These are phyloP conservation scores for Drosophila mayaguana DNA, from an alignment of 2,888 invertebrate genomes.

Conservation along the genomic window DNA sequence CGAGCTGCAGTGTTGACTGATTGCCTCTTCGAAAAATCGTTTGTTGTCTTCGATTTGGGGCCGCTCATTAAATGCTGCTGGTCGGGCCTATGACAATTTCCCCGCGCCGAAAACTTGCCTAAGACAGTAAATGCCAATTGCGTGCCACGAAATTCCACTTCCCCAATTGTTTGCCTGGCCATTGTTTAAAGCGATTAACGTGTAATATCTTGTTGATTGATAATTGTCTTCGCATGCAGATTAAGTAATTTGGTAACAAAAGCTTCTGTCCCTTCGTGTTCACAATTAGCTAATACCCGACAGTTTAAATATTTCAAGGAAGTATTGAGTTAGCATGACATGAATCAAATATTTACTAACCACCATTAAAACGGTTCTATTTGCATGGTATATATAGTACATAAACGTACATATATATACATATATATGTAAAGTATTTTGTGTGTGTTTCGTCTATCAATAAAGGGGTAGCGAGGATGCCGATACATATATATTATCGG, in stretches of 20 bases:
- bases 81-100: background rate
- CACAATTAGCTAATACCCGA: constrained; percentile 27
- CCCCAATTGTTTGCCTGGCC: constrained; percentile 30
- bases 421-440: too few relatives aligned
- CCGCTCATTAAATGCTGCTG: constrained; percentile 47
- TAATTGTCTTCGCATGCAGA: constrained; percentile 61
- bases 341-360: too few relatives aligned
- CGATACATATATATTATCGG: too few relatives aligned
- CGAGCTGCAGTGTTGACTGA: constrained; percentile 50
- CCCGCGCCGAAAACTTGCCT: constrained; percentile 10
- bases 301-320: background rate
- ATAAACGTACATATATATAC: too few relatives aligned
- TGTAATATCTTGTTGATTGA: constrained; percentile 54
- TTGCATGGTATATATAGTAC: too few relatives aligned
- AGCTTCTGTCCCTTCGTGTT: constrained; percentile 27
- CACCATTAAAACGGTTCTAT: too few relatives aligned
- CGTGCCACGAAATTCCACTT: constrained; percentile 39
- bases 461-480: too few relatives aligned
- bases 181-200: constrained; percentile 62
- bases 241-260: constrained; percentile 53
- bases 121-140: constrained; percentile 46
- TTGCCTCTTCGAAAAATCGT: constrained; percentile 48
- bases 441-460: too few relatives aligned
- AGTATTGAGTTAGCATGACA: background rate
- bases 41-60: constrained; percentile 52